Evolutionary conservation across 2,888 invertebrate species (phyloP).

Genomic region (Pseudoips prasinana): DNA sequence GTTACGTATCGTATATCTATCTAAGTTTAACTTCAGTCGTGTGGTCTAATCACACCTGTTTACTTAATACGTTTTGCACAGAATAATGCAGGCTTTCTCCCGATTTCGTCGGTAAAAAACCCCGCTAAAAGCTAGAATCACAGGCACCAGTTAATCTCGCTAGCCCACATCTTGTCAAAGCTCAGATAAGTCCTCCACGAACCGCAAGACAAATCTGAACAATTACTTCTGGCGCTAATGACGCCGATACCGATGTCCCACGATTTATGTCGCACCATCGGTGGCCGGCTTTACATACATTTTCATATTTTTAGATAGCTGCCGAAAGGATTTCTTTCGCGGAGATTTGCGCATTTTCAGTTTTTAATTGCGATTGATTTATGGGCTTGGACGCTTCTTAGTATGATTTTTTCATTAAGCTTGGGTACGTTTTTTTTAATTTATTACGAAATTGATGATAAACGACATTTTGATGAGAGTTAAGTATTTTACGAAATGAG

Average conservation of each 20-base stretch:
- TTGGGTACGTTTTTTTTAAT: no score
- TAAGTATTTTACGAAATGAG: no score
- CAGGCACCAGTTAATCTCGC: slow-evolving; percentile 27
- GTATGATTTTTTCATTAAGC: no score
- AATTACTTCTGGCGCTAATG: slow-evolving; percentile 72
- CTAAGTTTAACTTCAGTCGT: no score
- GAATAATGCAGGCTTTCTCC: no score
- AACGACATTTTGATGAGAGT: no score
- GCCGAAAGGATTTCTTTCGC: slow-evolving; percentile 51
- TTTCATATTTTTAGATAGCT: slow-evolving; percentile 64
- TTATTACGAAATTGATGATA: no score
- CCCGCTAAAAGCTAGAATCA: slow-evolving; percentile 1
- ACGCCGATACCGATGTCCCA: slow-evolving; percentile 63
- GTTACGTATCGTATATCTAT: no score
- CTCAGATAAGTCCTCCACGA: slow-evolving; percentile 57
- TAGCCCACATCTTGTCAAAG: slow-evolving; percentile 56
- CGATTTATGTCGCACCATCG: slow-evolving; percentile 68
- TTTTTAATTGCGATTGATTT: slow-evolving; percentile 24
- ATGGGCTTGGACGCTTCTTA: slow-evolving; percentile 1
- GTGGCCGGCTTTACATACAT: slow-evolving; percentile 70
- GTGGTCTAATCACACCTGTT: no score
- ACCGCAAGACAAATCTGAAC: slow-evolving; percentile 65
- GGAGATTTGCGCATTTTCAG: slow-evolving; percentile 22
- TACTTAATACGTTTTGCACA: no score
- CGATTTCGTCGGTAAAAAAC: no score